A percentile compares a stretch with the other conserved stretches of the same genome.
Conservation (phyloP, 2,113 vertebrate species). For the Cyanoramphus novaezelandiae region DNA sequence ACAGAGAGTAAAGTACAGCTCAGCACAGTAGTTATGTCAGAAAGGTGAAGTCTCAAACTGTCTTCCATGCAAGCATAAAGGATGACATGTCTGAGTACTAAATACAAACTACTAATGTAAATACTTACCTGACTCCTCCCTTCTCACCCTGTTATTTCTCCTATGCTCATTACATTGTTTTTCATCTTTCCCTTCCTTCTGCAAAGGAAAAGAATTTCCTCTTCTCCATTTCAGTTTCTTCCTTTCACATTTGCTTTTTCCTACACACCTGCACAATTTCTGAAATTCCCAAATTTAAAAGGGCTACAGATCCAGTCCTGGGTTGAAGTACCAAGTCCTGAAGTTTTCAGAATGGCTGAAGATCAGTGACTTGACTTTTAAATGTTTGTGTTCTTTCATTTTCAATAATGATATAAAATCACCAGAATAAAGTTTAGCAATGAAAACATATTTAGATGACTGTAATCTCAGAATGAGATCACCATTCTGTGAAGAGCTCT, state of each 20-base stretch:
- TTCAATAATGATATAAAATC: background rate
- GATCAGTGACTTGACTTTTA: background rate
- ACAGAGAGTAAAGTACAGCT: background rate
- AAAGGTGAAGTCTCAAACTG: background rate
- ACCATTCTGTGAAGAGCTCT: background rate
- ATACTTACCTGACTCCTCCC: background rate
- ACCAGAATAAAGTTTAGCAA: background rate
- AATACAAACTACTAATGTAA: background rate
- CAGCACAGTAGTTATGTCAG: background rate
- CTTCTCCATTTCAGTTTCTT: background rate
- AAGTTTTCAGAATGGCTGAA: background rate
- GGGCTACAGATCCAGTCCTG: background rate
- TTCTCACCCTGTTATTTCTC: background rate
- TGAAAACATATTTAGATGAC: background rate
- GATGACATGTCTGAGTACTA: background rate
- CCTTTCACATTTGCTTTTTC: background rate
- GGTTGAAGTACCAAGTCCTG: background rate
- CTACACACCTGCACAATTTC: background rate
- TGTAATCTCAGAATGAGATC: background rate
- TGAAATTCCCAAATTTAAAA: background rate
- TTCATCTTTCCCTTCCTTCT: background rate
- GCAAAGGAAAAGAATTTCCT: background rate
- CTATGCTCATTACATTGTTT: background rate
- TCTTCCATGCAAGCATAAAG: background rate
- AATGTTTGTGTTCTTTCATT: background rate